Conservation (phyloP, 2,797 vertebrate species). For the Phataginus tricuspis region DNA sequence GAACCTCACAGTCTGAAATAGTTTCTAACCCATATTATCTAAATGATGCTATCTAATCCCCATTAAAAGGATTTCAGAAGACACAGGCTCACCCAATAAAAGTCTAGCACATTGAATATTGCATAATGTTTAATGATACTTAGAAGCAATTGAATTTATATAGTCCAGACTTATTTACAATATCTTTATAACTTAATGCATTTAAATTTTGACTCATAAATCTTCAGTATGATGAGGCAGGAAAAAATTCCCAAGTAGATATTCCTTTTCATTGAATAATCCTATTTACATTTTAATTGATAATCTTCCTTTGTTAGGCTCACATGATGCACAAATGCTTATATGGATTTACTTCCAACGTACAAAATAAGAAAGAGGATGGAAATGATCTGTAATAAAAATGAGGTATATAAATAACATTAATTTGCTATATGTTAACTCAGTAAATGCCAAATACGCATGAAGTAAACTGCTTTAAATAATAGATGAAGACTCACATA, state of each 20-base stretch:
- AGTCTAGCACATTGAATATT: constrained; percentile 68
- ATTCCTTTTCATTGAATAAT: constrained; percentile 67
- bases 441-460: constrained; percentile 34
- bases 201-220: constrained; percentile 61
- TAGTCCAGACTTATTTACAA: constrained; percentile 62
- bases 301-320: constrained; percentile 70
- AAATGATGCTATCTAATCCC: background rate
- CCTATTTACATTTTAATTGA: constrained; percentile 65
- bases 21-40: background rate
- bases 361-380: constrained; percentile 73
- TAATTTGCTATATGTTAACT: constrained; percentile 48
- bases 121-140: constrained; percentile 70
- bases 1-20: background rate
- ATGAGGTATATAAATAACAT: constrained; percentile 61
- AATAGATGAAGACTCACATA: background rate
- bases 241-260: constrained; percentile 60
- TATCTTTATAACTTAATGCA: constrained; percentile 61
- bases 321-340: constrained; percentile 59
- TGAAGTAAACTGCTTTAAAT: background rate
- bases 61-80: constrained; percentile 41
- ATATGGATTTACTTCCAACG: constrained; percentile 72
- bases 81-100: constrained; percentile 46
- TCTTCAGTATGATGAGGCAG: constrained; percentile 65
- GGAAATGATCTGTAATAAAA: constrained; percentile 76
- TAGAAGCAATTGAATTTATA: constrained; percentile 50